These are phyloP conservation scores for Eulemur rubriventer DNA, from an alignment of 2,797 vertebrate genomes.

Conservation along the genomic window DNA sequence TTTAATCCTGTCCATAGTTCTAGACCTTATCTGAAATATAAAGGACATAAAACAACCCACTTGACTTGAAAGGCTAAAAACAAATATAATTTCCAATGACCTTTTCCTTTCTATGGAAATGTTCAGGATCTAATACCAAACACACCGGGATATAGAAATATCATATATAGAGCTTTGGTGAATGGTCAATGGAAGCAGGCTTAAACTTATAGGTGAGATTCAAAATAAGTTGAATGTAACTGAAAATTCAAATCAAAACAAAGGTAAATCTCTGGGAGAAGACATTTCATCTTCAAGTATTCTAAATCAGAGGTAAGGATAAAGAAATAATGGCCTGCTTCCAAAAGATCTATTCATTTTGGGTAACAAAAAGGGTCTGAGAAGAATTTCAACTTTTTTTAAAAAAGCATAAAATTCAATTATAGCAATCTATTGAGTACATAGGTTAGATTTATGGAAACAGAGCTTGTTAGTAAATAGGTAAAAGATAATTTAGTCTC, in stretches of 20 bases:
- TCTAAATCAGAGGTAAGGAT: slow-evolving; percentile 28
- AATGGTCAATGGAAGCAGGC: background rate
- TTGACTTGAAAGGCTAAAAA: slow-evolving; percentile 78
- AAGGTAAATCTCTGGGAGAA: background rate
- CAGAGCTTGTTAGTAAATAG: background rate
- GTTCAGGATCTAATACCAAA: slow-evolving; percentile 58
- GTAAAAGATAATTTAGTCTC: slow-evolving; percentile 25
- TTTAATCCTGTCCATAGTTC: background rate
- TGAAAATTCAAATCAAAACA: background rate
- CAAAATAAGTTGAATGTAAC: background rate
- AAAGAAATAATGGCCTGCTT: background rate
- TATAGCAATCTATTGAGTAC: background rate
- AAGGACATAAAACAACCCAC: slow-evolving; percentile 70
- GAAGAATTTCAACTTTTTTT: background rate
- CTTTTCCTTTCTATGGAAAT: slow-evolving; percentile 74
- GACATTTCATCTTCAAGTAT: background rate
- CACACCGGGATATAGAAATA: slow-evolving; percentile 40
- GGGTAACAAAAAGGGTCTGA: background rate
- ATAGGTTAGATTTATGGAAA: background rate
- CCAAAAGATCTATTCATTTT: background rate
- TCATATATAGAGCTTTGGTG: background rate
- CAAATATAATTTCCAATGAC: slow-evolving; percentile 72
- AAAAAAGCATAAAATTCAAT: background rate
- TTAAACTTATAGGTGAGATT: background rate
- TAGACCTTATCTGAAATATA: background rate